phyloP scores from a whole-genome alignment of 1,140 invertebrate genomes.

The Microplitis mediator region DNA sequence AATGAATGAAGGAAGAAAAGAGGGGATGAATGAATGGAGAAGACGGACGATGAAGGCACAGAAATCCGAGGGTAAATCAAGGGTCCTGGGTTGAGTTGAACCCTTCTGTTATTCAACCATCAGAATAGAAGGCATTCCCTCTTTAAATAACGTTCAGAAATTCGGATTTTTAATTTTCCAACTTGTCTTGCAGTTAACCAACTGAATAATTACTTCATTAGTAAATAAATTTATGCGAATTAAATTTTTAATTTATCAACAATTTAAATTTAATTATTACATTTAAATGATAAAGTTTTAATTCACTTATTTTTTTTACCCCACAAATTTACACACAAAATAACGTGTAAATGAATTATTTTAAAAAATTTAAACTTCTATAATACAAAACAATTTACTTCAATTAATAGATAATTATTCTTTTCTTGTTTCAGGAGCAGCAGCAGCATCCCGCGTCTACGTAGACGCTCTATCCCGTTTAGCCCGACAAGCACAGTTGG shows the following conservation, averaged over 20 bases:
- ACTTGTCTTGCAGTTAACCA: background rate
- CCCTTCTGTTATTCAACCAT: background rate
- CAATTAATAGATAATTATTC: conserved; percentile 7
- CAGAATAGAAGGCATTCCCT: background rate
- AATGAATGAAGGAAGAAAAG: conserved; percentile 1
- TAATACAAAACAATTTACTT: conserved; percentile 2
- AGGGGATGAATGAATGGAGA: background rate
- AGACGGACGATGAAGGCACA: background rate
- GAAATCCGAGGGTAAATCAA: background rate
- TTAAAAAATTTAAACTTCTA: background rate
- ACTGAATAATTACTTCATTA: background rate
- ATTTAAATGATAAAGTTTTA: background rate
- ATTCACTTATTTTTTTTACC: background rate
- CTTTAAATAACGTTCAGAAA: background rate
- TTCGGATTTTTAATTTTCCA: background rate
- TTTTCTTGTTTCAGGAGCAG: conserved; percentile 73
- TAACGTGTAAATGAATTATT: too few relatives aligned
- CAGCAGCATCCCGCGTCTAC: conserved; percentile 83
- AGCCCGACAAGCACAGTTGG: conserved; percentile 84
- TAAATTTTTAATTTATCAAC: background rate
- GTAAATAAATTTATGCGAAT: background rate
- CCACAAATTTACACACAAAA: too few relatives aligned
- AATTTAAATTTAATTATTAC: too few relatives aligned
- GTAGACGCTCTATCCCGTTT: conserved; percentile 86
- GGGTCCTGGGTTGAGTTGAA: background rate